phyloP scores from a whole-genome alignment of 2,888 invertebrate genomes.

The Hydropsyche betteni region DNA sequence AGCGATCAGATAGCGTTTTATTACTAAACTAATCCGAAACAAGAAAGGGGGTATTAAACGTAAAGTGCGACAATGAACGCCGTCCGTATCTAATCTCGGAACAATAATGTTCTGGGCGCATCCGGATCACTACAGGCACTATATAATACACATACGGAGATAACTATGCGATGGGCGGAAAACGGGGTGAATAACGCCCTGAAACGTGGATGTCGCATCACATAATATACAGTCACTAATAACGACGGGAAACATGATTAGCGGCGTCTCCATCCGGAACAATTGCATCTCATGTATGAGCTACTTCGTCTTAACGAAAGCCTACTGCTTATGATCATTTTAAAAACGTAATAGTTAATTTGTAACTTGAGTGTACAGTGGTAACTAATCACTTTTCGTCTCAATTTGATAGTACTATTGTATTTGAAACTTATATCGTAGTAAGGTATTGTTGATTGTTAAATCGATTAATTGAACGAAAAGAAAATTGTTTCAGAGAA shows the following conservation, averaged over 20 bases:
- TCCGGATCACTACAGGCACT: conserved; percentile 18
- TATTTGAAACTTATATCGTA: too few species aligned
- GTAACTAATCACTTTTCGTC: too few species aligned
- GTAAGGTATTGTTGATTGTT: too few species aligned
- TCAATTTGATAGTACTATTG: too few species aligned
- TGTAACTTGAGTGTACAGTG: too few species aligned
- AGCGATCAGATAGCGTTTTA: conserved; percentile 6
- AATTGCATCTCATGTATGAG: conserved; percentile 62
- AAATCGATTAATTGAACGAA: too few species aligned
- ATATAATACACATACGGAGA: neutral
- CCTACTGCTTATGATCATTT: neutral
- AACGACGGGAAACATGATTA: conserved; percentile 67
- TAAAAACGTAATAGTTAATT: too few species aligned
- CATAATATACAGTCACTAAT: conserved; percentile 54
- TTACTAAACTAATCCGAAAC: conserved; percentile 20
- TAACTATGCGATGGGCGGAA: conserved; percentile 2
- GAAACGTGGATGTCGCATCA: neutral
- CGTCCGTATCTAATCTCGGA: conserved; percentile 28
- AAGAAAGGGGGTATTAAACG: conserved; percentile 24
- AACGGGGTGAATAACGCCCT: conserved; percentile 19
- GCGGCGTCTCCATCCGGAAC: conserved; percentile 63
- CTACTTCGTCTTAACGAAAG: conserved; percentile 52
- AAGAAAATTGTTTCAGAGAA: too few species aligned
- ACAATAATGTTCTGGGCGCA: conserved; percentile 27
- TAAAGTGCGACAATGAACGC: conserved; percentile 28